A percentile compares a stretch with the other conserved stretches of the same genome.
Conservation (phyloP, 2,113 vertebrate species). For the Hyaena hyaena region DNA sequence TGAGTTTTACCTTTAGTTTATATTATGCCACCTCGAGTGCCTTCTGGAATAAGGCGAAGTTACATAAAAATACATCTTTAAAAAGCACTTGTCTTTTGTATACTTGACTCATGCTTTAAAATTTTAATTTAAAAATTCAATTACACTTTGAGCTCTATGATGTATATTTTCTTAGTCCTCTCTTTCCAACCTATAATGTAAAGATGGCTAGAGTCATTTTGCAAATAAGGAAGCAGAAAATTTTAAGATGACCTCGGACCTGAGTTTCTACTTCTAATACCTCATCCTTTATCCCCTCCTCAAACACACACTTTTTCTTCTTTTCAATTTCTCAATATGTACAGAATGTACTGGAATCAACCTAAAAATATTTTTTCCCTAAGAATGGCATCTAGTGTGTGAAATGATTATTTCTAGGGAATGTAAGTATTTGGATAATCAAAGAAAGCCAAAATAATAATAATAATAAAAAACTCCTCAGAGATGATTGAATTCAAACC, state of each 20-base stretch:
- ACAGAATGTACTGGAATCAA: background rate
- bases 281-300: background rate
- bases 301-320: background rate
- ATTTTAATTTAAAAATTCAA: background rate
- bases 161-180: background rate
- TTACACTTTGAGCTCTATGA: background rate
- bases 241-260: background rate
- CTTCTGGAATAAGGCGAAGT: background rate
- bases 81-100: background rate
- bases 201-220: conserved; percentile 3
- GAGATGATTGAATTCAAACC: background rate
- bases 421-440: background rate
- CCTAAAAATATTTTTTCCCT: conserved; percentile 3
- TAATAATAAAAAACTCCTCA: background rate
- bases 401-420: background rate
- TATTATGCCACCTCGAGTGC: background rate
- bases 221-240: background rate
- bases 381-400: background rate
- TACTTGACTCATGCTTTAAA: background rate
- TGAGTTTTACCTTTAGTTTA: background rate
- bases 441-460: background rate
- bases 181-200: background rate
- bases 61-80: background rate
- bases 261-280: background rate
- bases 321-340: background rate